Evolutionary conservation across 2,888 invertebrate genomes (phyloP).

Genomic region (Cybosia mesomella): DNA sequence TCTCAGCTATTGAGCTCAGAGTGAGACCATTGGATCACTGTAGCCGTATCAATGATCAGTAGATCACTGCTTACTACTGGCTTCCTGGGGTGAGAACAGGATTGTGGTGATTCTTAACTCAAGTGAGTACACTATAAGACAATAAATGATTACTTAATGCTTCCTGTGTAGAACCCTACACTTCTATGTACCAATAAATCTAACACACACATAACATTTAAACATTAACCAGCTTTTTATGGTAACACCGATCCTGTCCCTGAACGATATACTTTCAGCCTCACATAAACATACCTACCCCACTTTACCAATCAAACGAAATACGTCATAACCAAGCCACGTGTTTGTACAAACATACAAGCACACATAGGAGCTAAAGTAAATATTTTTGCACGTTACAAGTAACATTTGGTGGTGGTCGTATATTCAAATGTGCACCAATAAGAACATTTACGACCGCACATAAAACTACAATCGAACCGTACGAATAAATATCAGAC

Average conservation of each 20-base stretch:
- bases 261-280: background rate
- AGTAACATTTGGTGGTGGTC: conserved; percentile 71
- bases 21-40: too few species aligned
- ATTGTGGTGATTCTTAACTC: too few species aligned
- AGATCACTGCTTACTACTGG: too few species aligned
- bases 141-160: background rate
- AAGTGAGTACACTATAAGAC: too few species aligned
- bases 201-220: background rate
- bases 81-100: too few species aligned
- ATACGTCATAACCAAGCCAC: conserved; percentile 28
- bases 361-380: conserved; percentile 55
- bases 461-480: conserved; percentile 86
- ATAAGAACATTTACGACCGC: conserved; percentile 83
- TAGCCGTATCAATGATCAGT: too few species aligned
- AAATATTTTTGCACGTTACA: conserved; percentile 80
- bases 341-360: conserved; percentile 36
- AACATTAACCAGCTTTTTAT: background rate
- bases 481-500: conserved; percentile 84
- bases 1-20: too few species aligned
- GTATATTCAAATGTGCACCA: conserved; percentile 85
- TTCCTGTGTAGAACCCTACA: background rate
- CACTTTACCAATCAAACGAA: conserved; percentile 21
- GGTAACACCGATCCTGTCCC: background rate
- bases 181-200: background rate
- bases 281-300: background rate